Conservation (phyloP, 1,140 invertebrate genomes). For the Helicoverpa zea region DNA sequence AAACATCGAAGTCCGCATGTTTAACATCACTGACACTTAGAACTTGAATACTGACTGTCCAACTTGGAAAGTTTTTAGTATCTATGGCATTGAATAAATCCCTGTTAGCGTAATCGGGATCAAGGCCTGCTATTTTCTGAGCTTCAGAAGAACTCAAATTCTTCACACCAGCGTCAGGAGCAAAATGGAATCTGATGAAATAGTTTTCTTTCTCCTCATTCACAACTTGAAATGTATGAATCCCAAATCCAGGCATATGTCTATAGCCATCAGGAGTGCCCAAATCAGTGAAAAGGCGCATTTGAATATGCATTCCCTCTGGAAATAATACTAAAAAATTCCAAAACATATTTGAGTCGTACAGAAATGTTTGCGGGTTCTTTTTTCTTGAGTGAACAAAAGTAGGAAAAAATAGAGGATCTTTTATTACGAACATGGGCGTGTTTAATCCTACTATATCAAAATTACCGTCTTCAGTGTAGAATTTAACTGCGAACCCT, state of each 20-base stretch:
- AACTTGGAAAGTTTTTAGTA: conserved; percentile 89
- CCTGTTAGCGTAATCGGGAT: conserved; percentile 91
- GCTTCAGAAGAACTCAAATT: conserved; percentile 87
- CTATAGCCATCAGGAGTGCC: conserved; percentile 95
- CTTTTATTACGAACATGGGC: conserved; percentile 91
- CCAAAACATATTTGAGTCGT: conserved; percentile 95
- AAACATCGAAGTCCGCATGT: conserved; percentile 86
- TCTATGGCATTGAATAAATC: conserved; percentile 93
- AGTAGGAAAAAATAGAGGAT: conserved; percentile 89
- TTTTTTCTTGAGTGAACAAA: conserved; percentile 89
- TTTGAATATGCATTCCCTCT: conserved; percentile 90
- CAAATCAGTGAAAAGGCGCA: conserved; percentile 90
- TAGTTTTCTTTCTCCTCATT: conserved; percentile 86
- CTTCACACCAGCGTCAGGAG: conserved; percentile 90
- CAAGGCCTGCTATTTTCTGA: conserved; percentile 86
- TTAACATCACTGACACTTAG: conserved; percentile 83
- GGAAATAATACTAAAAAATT: conserved; percentile 94
- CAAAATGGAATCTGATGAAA: conserved; percentile 91
- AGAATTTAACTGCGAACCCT: conserved; percentile 91
- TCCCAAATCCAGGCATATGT: conserved; percentile 89
- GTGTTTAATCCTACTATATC: conserved; percentile 91
- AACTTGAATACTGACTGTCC: conserved; percentile 88
- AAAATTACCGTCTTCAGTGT: conserved; percentile 92
- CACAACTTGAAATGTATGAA: conserved; percentile 90
- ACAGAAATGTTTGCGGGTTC: conserved; percentile 90